Evolutionary conservation across 2,113 vertebrate species (phyloP).

Genomic region (Cochlearius cochlearius): DNA sequence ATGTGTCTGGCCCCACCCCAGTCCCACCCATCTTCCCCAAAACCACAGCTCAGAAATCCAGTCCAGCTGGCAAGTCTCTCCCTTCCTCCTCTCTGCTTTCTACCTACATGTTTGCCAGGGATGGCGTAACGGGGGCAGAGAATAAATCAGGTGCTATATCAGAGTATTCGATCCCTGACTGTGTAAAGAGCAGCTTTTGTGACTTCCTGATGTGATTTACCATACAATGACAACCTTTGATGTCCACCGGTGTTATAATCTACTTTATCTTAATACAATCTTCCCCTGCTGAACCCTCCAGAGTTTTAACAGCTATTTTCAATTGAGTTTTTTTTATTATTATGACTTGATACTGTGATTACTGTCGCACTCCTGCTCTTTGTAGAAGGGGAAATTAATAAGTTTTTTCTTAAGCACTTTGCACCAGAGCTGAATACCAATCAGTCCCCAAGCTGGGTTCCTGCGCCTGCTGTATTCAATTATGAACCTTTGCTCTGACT

Average conservation of each 20-base stretch:
- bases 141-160: background rate
- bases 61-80: background rate
- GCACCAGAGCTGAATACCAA: conserved; percentile 54
- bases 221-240: conserved; percentile 70
- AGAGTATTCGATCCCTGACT: background rate
- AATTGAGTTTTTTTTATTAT: conserved; percentile 59
- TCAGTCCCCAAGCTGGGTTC: background rate
- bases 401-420: conserved; percentile 69
- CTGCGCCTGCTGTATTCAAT: background rate
- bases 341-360: conserved; percentile 74
- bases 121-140: background rate
- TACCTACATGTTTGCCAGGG: background rate
- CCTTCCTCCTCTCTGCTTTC: background rate
- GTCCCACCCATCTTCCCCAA: background rate
- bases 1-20: background rate
- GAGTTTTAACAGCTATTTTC: conserved; percentile 66
- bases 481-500: conserved; percentile 22
- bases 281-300: conserved; percentile 69
- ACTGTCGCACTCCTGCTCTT: conserved; percentile 65
- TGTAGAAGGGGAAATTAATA: conserved; percentile 74
- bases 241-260: conserved; percentile 55
- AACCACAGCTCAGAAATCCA: background rate
- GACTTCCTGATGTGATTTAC: conserved; percentile 60
- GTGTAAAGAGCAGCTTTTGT: conserved; percentile 32
- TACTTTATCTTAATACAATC: conserved; percentile 79